These are phyloP conservation scores for Drosophila nigromelanica DNA, from an alignment of 1,140 invertebrate genomes.

Conservation along the genomic window DNA sequence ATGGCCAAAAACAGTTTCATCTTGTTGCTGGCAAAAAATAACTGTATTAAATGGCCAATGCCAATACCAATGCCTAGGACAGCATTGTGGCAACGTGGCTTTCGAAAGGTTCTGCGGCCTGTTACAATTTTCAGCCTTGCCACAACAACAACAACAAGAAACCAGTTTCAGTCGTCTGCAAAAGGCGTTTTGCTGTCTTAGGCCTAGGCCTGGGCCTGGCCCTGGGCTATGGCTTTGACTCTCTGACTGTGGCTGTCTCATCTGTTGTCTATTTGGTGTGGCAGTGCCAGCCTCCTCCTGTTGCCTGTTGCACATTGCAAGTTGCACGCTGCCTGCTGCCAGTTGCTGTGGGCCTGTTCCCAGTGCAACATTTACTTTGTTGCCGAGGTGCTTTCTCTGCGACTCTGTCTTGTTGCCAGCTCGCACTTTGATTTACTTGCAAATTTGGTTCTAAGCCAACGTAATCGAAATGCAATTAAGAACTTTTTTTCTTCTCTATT, in stretches of 20 bases:
- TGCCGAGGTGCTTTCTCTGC: slow-evolving; percentile 61
- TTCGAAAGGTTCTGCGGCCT: slow-evolving; percentile 54
- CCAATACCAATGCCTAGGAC: slow-evolving; percentile 51
- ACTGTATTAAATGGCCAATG: slow-evolving; percentile 77
- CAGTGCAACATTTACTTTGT: slow-evolving; percentile 71
- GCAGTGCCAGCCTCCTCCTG: slow-evolving; percentile 38
- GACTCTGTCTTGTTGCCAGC: slow-evolving; percentile 40
- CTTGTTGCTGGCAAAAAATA: slow-evolving; percentile 57
- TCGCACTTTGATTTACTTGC: slow-evolving; percentile 57
- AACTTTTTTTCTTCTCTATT: slow-evolving; percentile 2
- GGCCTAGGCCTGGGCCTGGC: slow-evolving; percentile 22
- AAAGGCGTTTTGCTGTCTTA: slow-evolving; percentile 54
- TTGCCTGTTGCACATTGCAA: background rate
- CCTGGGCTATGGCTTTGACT: slow-evolving; percentile 33
- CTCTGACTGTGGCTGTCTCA: slow-evolving; percentile 59
- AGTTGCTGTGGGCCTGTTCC: slow-evolving; percentile 72
- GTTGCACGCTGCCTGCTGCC: slow-evolving; percentile 8
- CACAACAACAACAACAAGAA: slow-evolving; percentile 9
- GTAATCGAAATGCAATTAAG: slow-evolving; percentile 83
- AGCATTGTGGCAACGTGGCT: slow-evolving; percentile 14
- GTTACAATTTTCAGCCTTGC: slow-evolving; percentile 59
- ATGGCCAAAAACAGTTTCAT: slow-evolving; percentile 71
- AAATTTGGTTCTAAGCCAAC: slow-evolving; percentile 60
- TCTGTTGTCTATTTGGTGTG: slow-evolving; percentile 66
- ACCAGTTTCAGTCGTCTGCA: slow-evolving; percentile 55